Base-by-base conservation (phyloP, 2,797 vertebrate species). In the Morelia viridis region DNA sequence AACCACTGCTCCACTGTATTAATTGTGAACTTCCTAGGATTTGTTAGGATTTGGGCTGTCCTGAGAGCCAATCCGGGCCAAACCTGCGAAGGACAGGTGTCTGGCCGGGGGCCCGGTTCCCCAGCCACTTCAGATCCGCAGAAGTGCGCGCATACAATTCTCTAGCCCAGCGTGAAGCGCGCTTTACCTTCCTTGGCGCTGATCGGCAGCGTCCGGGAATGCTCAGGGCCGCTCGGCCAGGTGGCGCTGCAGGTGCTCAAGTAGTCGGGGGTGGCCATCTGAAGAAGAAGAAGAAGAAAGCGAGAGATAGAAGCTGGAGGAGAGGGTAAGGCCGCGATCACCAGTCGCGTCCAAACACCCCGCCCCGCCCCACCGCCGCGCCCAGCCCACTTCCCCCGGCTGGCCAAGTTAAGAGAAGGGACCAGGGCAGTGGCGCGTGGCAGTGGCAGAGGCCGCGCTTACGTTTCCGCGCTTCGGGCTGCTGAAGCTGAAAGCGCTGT, bases 171-270 rank as follows among this genome's bases (percentile, higher is more conserved):
- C 84, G 5, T 58, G 41, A 28, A 46, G 61, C 6, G 31, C 6
- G 85, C 93, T 84, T 96, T 97, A 99, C 99, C 99, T 98, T 98
- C 98, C 97, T 97, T 98, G 90, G 97, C 96, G 93, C 97, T 97
- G 58, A 95, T 94, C 95, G 97, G 96, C 0, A 98, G 96, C 89
- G 96, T 95, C 91, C 97, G 98, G 98, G 99, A 99, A 99, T 99
- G 98, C 94, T 99, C 98, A 41, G 98, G 97, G 95, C 97, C 97
- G 95, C 96, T 97, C 95, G 97, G 97, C 99, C 98, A 99, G 94
- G 96, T 96, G 94, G 97, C 95, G 95, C 97, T 97, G 94, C 98
- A 98, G 96, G 97, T 97, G 97, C 98, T 98, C 96, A 98, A 97
- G 97, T 98, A 98, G 93, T 98, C 98, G 31, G 97, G 96, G 57